Percentiles rank a stretch among this genome's conserved stretches.
Conservation (phyloP, 2,113 vertebrate genomes). For the Mohoua ochrocephala region DNA sequence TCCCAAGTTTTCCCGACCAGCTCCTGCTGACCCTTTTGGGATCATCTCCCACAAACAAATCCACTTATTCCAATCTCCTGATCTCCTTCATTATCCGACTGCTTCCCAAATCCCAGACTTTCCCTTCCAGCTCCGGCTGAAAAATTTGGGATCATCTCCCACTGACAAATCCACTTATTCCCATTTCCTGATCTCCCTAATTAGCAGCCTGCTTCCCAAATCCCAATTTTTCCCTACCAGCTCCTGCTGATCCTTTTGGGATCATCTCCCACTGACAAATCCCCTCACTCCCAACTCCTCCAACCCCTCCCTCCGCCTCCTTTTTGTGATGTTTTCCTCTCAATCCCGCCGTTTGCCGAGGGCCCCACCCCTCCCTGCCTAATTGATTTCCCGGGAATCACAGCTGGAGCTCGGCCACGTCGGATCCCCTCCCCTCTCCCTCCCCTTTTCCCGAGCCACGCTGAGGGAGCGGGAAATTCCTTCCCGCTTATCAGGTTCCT, state of each 20-base stretch:
- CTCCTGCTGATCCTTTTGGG: too few relatives aligned
- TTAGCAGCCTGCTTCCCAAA: neutral
- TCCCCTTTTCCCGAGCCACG: neutral
- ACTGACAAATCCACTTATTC: neutral
- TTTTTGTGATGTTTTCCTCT: neutral
- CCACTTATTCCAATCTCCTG: neutral
- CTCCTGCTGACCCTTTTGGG: neutral
- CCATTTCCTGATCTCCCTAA: neutral
- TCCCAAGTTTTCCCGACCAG: neutral
- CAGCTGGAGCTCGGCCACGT: neutral
- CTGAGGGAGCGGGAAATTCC: neutral
- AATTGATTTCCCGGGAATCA: slow-evolving; percentile 3
- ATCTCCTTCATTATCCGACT: neutral
- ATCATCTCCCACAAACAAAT: neutral
- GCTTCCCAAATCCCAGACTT: neutral
- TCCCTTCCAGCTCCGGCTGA: fast-evolving
- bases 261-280: fast-evolving
- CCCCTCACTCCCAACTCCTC: neutral
- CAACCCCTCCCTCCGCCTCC: neutral
- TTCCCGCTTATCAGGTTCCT: neutral
- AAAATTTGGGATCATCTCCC: fast-evolving
- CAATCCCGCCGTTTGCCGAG: neutral
- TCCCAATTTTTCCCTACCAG: neutral
- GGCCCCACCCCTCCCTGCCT: neutral
- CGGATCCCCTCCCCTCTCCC: neutral